A percentile compares a stretch with the other conserved stretches of the same genome.
phyloP scores from a whole-genome alignment of 2,113 vertebrate species.

The Callorhinus ursinus region DNA sequence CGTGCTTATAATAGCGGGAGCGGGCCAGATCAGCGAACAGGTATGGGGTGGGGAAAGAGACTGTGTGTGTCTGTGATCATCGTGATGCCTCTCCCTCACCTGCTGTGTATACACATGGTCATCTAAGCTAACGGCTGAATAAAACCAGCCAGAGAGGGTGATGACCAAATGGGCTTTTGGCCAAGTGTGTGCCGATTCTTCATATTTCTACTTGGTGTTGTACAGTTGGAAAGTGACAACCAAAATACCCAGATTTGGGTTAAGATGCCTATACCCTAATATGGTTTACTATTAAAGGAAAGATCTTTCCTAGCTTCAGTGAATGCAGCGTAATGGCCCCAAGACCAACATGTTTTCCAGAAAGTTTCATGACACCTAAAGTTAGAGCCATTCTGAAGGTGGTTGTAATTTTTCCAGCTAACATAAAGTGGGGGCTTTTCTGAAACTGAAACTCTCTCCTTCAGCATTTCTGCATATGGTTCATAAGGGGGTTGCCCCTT shows the following conservation, averaged over 20 bases:
- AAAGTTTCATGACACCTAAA: background rate
- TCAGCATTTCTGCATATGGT: background rate
- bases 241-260: background rate
- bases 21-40: conserved; percentile 88
- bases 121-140: too few species aligned
- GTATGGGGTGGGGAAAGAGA: conserved; percentile 77
- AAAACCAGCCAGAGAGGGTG: background rate
- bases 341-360: background rate
- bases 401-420: background rate
- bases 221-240: background rate
- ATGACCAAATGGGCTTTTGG: background rate
- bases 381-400: background rate
- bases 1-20: conserved; percentile 94
- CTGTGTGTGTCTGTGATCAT: accelerated
- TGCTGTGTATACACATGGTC: accelerated
- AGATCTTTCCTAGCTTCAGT: background rate
- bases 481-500: accelerated
- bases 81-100: background rate
- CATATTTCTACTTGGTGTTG: background rate
- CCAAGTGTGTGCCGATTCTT: background rate
- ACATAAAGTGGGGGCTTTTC: background rate
- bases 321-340: background rate
- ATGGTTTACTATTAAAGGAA: background rate
- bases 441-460: background rate
- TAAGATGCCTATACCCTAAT: background rate